phyloP scores from a whole-genome alignment of 2,797 vertebrate genomes.

The Petrocephalus schoutedeni region DNA sequence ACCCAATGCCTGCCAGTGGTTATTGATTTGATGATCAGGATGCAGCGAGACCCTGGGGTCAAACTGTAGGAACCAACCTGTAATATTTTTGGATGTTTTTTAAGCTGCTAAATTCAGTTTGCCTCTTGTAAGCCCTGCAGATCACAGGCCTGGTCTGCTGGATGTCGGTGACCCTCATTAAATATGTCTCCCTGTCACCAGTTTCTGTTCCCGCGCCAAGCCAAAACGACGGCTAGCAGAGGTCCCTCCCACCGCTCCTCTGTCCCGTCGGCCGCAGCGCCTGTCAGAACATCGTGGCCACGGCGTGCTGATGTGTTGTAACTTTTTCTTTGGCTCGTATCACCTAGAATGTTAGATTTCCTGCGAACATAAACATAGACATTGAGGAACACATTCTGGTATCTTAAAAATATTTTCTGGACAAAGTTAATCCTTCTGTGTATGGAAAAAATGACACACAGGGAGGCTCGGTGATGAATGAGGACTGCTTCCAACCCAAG shows the following conservation, averaged over 20 bases:
- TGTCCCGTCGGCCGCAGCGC: not conserved
- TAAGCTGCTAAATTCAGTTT: not conserved
- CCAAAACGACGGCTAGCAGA: not conserved
- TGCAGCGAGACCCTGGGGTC: not conserved
- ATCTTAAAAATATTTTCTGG: conserved; percentile 6
- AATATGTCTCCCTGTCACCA: not conserved
- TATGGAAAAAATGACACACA: not conserved
- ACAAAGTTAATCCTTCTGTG: conserved; percentile 4
- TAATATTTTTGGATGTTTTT: not conserved
- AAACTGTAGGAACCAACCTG: not conserved
- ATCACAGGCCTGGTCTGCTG: not conserved
- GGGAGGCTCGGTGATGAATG: not conserved
- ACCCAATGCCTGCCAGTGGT: not conserved
- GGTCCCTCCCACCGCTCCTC: not conserved
- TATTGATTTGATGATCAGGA: not conserved
- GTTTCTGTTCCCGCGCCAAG: not conserved
- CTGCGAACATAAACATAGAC: conserved; percentile 7
- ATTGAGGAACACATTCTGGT: conserved; percentile 4
- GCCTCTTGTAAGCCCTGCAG: not conserved
- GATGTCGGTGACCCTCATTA: not conserved
- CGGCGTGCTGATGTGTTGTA: not conserved
- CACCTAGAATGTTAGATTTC: conserved; percentile 7
- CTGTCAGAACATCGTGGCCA: not conserved
- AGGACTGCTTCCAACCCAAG: not conserved
- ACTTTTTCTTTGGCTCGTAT: not conserved